A percentile compares a stretch with the other conserved stretches of the same genome.
Evolutionary conservation across 2,797 vertebrate species (phyloP).

Genomic region (Picus viridis): DNA sequence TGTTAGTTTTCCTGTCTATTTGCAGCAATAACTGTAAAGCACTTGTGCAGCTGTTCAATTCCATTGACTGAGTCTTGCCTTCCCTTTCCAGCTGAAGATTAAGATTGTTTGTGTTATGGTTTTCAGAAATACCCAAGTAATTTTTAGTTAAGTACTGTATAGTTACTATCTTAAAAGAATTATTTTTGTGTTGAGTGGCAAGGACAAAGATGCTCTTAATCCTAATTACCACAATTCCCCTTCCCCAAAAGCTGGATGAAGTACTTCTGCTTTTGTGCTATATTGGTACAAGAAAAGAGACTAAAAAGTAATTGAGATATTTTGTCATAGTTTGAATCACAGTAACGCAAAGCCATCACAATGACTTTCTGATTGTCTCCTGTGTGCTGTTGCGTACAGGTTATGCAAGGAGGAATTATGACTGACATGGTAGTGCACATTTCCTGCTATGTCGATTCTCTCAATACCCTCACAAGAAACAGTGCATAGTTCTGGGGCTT

Average conservation of each 20-base stretch:
- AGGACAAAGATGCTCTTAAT: not conserved
- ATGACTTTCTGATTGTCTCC: conserved; percentile 14
- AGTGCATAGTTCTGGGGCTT: not conserved
- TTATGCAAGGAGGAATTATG: conserved; percentile 16
- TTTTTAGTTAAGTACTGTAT: not conserved
- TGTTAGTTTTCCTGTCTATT: not conserved
- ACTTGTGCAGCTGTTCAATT: conserved; percentile 13
- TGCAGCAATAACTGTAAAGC: not conserved
- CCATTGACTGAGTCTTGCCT: not conserved
- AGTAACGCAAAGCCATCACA: not conserved
- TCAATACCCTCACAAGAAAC: not conserved
- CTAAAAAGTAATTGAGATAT: conserved; percentile 13
- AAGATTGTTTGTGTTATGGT: not conserved
- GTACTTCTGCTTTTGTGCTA: conserved; percentile 15
- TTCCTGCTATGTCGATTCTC: not conserved
- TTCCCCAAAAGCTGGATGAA: not conserved
- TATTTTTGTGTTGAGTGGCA: conserved; percentile 1
- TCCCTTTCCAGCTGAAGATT: conserved; percentile 23
- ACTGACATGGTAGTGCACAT: not conserved
- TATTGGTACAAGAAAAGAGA: not conserved
- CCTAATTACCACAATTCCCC: not conserved
- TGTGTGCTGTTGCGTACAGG: not conserved
- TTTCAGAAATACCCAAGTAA: conserved; percentile 28
- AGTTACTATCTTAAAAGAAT: conserved; percentile 23
- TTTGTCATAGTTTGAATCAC: not conserved